Evolutionary conservation across 53 echinoderm and acorn worm species (phyloP).

Genomic region (Glandiceps talaboti): DNA sequence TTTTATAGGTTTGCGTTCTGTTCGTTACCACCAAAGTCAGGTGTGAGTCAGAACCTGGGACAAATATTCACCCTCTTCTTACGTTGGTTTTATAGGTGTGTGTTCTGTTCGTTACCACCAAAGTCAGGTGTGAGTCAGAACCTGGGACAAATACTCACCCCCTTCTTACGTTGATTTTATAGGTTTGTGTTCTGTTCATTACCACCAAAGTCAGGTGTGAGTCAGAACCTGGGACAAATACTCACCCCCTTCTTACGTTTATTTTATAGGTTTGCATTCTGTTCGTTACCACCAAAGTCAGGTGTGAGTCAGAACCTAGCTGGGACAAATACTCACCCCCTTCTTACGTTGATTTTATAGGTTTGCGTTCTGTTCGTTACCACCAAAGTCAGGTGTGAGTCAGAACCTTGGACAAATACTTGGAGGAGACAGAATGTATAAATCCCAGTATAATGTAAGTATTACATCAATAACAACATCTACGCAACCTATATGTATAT

Average conservation of each 20-base stretch:
- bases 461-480: no score
- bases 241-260: neutral
- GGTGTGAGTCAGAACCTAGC: neutral
- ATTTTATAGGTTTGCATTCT: neutral
- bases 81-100: no score
- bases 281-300: neutral
- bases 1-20: no score
- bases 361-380: neutral
- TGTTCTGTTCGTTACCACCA: no score
- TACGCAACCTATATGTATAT: no score
- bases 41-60: no score
- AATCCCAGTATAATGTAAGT: neutral
- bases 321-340: neutral
- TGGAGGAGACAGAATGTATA: neutral
- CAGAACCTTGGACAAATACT: neutral
- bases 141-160: no score
- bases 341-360: neutral
- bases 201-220: neutral
- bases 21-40: no score
- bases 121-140: no score
- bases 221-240: neutral
- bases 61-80: no score
- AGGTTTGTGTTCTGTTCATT: neutral
- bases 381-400: neutral
- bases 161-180: no score